These are phyloP conservation scores for Cecidostiba fungosa DNA, from an alignment of 2,888 invertebrate genomes.

Conservation along the genomic window DNA sequence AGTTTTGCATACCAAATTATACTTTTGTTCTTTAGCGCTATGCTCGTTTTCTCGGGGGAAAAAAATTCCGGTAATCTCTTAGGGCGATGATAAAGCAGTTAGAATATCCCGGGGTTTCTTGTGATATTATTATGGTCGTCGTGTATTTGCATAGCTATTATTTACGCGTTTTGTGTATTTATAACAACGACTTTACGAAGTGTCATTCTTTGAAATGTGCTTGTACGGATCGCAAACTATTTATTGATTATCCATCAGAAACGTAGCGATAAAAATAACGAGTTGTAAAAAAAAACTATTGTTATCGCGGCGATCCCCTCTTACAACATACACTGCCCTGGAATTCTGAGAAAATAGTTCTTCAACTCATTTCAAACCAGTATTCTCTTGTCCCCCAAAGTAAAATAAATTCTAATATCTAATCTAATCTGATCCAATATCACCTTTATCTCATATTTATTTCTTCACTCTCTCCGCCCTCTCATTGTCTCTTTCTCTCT, in stretches of 20 bases:
- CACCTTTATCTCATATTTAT: slow-evolving; percentile 62
- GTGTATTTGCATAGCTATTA: neutral
- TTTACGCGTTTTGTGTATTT: neutral
- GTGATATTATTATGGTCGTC: too few relatives aligned
- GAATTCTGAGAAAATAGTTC: neutral
- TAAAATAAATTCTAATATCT: slow-evolving; percentile 52
- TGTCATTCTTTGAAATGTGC: too few relatives aligned
- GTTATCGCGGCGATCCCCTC: neutral
- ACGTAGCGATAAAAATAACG: neutral
- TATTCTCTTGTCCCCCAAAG: neutral
- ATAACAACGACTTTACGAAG: too few relatives aligned
- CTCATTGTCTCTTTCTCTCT: neutral
- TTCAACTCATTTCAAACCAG: neutral
- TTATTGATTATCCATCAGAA: too few relatives aligned
- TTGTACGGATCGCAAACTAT: too few relatives aligned
- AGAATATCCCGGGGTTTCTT: neutral
- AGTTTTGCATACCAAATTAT: slow-evolving; percentile 1
- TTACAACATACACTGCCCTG: too few relatives aligned
- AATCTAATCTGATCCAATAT: slow-evolving; percentile 47
- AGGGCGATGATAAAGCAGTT: neutral
- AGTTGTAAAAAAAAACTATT: neutral
- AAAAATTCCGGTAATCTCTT: neutral
- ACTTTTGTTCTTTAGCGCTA: too few relatives aligned
- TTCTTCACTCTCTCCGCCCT: slow-evolving; percentile 56
- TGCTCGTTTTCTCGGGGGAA: neutral